Base-by-base conservation (phyloP, 1,140 invertebrate species). In the Anastrepha ludens region DNA sequence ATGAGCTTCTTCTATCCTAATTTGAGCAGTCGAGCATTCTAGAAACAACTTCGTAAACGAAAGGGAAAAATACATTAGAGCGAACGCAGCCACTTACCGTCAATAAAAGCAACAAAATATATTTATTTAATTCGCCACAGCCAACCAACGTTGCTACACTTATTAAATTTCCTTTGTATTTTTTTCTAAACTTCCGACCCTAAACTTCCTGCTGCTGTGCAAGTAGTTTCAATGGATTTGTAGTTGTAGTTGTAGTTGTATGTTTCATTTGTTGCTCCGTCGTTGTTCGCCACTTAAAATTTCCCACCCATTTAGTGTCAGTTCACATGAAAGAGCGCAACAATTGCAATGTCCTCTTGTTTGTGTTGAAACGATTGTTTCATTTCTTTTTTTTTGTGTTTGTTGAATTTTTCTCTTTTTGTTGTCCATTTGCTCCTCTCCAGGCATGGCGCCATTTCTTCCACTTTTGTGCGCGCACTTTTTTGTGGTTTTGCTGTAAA, bases 281-380 rank as follows among this genome's bases (percentile, higher is more conserved):
- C 7, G 74, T 55, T 8, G 44, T 81, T 0, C 74, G 74, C 74
- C 74, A 81, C 74, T 81, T 81, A 81, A 81, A 81, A 81, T 81
- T 81, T 81, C 74, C 44, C 74, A 81, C 74, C 55, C 74, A 47
- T 81, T 81, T 81, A 81, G 50, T 55, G 47, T 81, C 74, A 81
- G 15, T 29, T 81, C 74, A 81, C 74, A 55, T 81, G 47, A 41
- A 81, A 81, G 74, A 81, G 74, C 74, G 44, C 74, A 81, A 81
- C 74, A 81, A 81, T 55, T 20, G 74, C 74, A 81, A 9, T 55
- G 47, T 20, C 74, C 47, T 55, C 74, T 81, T 81, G 74, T 81
- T 81, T 81, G 15, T 29, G 67, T 39, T 74, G 67, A 5, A 47
- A 44, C 41, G 41, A 17, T 74, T 74, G 67, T n/a, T 5, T 74